Evolutionary conservation across 2,113 vertebrate genomes (phyloP), one percentile per base, ranked within the genome.

Genomic region (Acrocephalus arundinaceus): DNA sequence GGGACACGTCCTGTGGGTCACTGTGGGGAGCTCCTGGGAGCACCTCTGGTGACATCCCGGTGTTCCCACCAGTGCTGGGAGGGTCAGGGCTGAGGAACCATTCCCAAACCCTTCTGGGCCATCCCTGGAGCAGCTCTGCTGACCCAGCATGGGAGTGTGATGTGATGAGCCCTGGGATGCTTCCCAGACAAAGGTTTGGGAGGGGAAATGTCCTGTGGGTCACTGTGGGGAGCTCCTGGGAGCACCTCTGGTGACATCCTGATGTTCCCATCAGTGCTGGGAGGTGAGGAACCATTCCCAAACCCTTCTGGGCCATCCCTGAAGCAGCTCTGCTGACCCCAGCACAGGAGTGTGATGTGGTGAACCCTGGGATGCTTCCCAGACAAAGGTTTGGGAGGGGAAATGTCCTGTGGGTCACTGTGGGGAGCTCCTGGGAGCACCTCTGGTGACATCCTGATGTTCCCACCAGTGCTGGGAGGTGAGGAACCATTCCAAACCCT

Each of bases 301-400:
- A 55, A 31, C 17, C 48, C 24, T 76, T 25, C 17, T 54, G 86
- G 67, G 5, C 23, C 71, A 27, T 4, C 70, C 21, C 63, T 51
- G 66, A 49, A 65, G 45, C 54, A 61, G 70, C 59, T 55, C 45
- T 15, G 55, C 41, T 39, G 14, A 3, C 2, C 18, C 49, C 46
- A 19, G 41, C 46, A 9, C 33, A 14, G 74, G 12, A 49, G 16
- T 0, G 0, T 22, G 9, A 9, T 4, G 5, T 0, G 2, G 20
- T 22, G 55, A 75, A 16, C 35, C 30, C 6, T 0, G 0, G 57
- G 80, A 3, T 9, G 13, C 43, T 22, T 17, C 57, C 37, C 14
- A 2, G 49, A 39, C 54, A 11, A 8, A 27, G 49, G 2, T 41
- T 2, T 16, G 43, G 71, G n/a, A 57, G 67, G 48, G 24, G 27